A percentile compares a stretch with the other conserved stretches of the same genome.
Evolutionary conservation across 2,888 invertebrate genomes (phyloP).

Genomic region (Deroplatys truncata): DNA sequence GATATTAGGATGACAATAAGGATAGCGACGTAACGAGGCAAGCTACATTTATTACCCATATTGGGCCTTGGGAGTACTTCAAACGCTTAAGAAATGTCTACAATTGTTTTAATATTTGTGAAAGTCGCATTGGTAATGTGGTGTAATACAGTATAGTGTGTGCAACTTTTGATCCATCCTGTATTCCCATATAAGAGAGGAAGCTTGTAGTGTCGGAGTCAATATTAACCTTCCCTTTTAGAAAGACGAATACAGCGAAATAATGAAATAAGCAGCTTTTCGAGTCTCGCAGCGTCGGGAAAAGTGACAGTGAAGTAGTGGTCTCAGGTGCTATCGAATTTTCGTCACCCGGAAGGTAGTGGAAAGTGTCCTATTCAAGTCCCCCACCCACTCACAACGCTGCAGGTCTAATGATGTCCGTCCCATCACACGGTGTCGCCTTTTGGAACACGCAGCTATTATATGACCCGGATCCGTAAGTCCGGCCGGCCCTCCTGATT

Average conservation of each 20-base stretch:
- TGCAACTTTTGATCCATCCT: no score
- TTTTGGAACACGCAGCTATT: background rate
- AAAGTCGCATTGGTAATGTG: no score
- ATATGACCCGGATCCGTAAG: background rate
- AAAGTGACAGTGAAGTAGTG: background rate
- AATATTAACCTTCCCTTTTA: no score
- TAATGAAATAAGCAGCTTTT: background rate
- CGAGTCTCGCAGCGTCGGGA: background rate
- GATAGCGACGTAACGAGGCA: no score
- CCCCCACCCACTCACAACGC: background rate
- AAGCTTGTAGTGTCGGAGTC: no score
- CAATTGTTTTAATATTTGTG: no score
- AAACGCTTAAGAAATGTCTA: no score
- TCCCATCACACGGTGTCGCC: background rate
- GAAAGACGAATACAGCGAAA: background rate
- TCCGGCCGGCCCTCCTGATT: background rate
- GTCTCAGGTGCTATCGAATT: background rate
- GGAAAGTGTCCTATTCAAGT: background rate
- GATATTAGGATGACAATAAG: no score
- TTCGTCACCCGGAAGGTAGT: background rate
- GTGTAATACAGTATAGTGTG: no score
- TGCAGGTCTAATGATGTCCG: background rate
- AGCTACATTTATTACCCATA: no score
- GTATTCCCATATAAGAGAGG: no score
- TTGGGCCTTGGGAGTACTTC: no score